Percentiles rank a stretch among this genome's conserved stretches.
Conservation (phyloP, 2,113 vertebrate species). For the Mobula hypostoma region DNA sequence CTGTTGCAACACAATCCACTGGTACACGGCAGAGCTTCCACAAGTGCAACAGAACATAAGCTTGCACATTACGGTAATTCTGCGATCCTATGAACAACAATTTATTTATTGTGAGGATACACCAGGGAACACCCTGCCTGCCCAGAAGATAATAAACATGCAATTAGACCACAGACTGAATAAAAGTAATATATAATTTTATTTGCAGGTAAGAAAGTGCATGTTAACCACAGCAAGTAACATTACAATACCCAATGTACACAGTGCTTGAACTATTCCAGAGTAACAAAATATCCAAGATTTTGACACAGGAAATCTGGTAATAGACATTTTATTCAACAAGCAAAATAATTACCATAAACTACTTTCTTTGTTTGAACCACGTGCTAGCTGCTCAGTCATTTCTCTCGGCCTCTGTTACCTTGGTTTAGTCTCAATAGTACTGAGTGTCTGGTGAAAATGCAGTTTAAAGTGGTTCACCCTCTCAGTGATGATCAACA, state of each 20-base stretch:
- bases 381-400: not conserved
- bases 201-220: constrained; percentile 5
- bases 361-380: not conserved
- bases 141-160: not conserved
- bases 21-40: not conserved
- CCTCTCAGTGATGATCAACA: not conserved
- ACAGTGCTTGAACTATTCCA: not conserved
- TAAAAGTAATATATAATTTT: constrained; percentile 5
- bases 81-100: not conserved
- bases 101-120: not conserved
- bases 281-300: constrained; percentile 1
- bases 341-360: not conserved
- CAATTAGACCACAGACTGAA: not conserved
- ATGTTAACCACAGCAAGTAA: not conserved
- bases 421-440: not conserved
- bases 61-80: not conserved
- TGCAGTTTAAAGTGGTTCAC: not conserved
- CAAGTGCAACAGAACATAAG: not conserved
- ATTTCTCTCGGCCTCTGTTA: not conserved
- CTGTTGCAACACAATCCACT: not conserved
- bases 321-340: not conserved
- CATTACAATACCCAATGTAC: constrained; percentile 14
- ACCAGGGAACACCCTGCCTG: not conserved
- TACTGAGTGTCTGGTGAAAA: not conserved
- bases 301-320: not conserved